Base-by-base conservation (phyloP, 2,113 vertebrate species). In the Leucosticte australis region DNA sequence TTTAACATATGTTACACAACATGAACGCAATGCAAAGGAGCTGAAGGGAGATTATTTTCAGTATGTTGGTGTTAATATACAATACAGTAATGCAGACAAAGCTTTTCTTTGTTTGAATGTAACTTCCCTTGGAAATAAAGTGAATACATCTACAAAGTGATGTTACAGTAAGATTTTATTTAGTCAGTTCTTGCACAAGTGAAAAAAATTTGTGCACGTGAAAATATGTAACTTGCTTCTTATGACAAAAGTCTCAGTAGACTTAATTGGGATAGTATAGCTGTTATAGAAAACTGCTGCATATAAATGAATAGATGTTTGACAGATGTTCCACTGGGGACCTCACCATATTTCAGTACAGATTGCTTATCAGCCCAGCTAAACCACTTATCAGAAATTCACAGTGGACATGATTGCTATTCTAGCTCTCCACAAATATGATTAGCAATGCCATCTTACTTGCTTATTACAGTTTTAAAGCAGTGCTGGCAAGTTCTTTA, bases 321-420 rank as follows among this genome's bases (percentile, higher is more conserved):
- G 70, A 88, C 88, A 90, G 82, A 91, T 92, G 79, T 90, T 92
- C 53, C 91, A 92, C 35, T 49, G 84, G 84, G 57, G 70, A 87
- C 41, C 33, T 75, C 33, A 69, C 46, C 19, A 10, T 46, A 91
- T 95, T 97, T 95, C 83, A 90, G 71, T 87, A 86, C 7, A 56
- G 68, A 89, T 13, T 90, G 57, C 41, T 89, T 94, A 92, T 84
- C 79, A 90, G 44, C 41, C 35, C 31, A 80, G 89, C 49, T 79
- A 88, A 95, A 60, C 37, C 55, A 85, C 56, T 88, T 90, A 94
- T 83, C 91, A 95, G 71, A 95, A 95, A 87, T 83, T 69, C 30
- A 55, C 71, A 91, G 71, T 74, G 77, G 83, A 95, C 87, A 92
- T 10, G 33, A 69, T 6, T 81, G 46, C 21, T 91, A 42, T 74